Conservation (phyloP, 2,797 vertebrate species). For the Arrhamphus sclerolepis region DNA sequence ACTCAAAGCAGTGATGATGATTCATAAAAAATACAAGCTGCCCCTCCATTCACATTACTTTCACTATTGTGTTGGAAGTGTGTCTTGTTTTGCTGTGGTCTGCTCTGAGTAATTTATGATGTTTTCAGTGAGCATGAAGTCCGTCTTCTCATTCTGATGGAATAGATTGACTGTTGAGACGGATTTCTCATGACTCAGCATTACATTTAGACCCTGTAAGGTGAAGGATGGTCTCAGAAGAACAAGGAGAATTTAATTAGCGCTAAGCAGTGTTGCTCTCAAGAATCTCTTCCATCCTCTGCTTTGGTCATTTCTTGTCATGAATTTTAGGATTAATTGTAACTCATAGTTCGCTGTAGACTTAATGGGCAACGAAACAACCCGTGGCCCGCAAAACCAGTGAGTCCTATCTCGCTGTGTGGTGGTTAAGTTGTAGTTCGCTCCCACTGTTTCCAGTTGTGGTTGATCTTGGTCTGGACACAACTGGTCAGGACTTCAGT, state of each 20-base stretch:
- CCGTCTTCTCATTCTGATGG: constrained; percentile 22
- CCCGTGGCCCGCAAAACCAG: constrained; percentile 55
- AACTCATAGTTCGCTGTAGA: constrained; percentile 15
- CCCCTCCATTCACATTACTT: too few species aligned
- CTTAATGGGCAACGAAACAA: constrained; percentile 31
- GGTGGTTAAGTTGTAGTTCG: constrained; percentile 2
- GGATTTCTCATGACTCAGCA: constrained; percentile 33
- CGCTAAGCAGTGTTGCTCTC: constrained; percentile 12
- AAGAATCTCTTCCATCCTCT: constrained; percentile 19
- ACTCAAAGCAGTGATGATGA: too few species aligned
- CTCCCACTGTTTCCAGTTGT: too few species aligned
- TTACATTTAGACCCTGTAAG: neutral
- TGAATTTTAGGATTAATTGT: constrained; percentile 19
- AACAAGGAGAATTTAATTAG: constrained; percentile 47
- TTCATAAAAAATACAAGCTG: too few species aligned
- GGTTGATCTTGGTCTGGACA: too few species aligned
- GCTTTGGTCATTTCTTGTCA: constrained; percentile 23
- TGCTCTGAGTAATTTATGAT: constrained; percentile 2
- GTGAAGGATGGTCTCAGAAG: constrained; percentile 4
- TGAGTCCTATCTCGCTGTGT: constrained; percentile 4
- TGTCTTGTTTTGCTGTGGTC: too few species aligned
- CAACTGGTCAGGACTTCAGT: too few species aligned
- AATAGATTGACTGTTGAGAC: constrained; percentile 32
- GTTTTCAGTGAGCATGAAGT: constrained; percentile 10
- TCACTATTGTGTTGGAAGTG: too few species aligned